Percentiles rank a stretch among this genome's conserved stretches.
Evolutionary conservation across 2,888 invertebrate species (phyloP).

Genomic region (Pterobdella sp.): DNA sequence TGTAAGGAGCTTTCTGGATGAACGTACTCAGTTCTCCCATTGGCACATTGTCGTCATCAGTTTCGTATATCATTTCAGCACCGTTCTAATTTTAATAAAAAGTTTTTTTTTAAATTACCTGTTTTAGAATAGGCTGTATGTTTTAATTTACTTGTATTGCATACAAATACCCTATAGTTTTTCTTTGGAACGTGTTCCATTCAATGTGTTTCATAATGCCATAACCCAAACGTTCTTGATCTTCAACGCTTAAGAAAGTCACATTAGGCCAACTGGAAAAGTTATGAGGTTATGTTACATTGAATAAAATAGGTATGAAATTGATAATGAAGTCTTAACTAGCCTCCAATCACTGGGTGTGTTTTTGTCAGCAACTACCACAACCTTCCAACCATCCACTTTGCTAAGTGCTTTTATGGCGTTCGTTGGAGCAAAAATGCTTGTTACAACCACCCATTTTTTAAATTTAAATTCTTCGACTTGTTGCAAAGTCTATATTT

Average conservation of each 20-base stretch:
- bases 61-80: constrained; percentile 38
- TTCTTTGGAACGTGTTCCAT: constrained; percentile 37
- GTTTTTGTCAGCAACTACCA: constrained; percentile 38
- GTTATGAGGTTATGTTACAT: neutral
- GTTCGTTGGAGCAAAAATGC: constrained; percentile 35
- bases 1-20: constrained; percentile 6
- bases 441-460: constrained; percentile 39
- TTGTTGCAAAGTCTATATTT: too few relatives aligned
- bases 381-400: constrained; percentile 36
- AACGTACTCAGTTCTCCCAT: constrained; percentile 24
- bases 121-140: neutral
- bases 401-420: constrained; percentile 32
- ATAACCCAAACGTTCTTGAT: constrained; percentile 36
- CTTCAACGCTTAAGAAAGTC: constrained; percentile 34
- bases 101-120: constrained; percentile 28
- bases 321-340: neutral
- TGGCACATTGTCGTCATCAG: constrained; percentile 38
- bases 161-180: constrained; percentile 39
- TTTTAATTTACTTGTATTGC: constrained; percentile 37
- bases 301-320: neutral
- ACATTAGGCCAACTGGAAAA: constrained; percentile 36
- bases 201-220: constrained; percentile 30
- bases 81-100: constrained; percentile 35
- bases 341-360: constrained; percentile 38
- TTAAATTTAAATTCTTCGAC: neutral